Evolutionary conservation across 2,888 invertebrate genomes (phyloP).

Genomic region (Stenoptilia bipunctidactyla): DNA sequence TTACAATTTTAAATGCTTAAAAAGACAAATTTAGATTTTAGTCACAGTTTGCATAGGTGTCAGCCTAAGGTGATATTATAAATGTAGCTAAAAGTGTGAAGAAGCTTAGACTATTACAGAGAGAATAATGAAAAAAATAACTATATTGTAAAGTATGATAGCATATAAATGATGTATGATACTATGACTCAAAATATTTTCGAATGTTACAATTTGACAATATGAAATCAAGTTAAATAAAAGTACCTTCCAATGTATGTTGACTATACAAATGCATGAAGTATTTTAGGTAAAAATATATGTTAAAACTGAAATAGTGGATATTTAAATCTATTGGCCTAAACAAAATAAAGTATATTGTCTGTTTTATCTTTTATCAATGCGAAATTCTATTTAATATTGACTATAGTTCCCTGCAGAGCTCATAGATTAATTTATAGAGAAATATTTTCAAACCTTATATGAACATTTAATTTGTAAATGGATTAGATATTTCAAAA

Average conservation of each 20-base stretch:
- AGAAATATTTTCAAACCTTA: too few relatives aligned
- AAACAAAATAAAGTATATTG: constrained; percentile 22
- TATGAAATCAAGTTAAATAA: constrained; percentile 26
- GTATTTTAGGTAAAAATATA: constrained; percentile 15
- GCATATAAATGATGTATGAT: too few relatives aligned
- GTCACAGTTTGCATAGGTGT: constrained; percentile 25
- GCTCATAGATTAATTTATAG: too few relatives aligned
- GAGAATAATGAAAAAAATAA: constrained; percentile 19
- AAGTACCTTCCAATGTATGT: too few relatives aligned
- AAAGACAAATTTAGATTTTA: constrained; percentile 38
- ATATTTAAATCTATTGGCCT: constrained; percentile 20
- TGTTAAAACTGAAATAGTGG: constrained; percentile 19
- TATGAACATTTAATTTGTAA: too few relatives aligned
- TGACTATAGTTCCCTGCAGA: too few relatives aligned
- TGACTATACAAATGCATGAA: too few relatives aligned
- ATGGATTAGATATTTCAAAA: too few relatives aligned
- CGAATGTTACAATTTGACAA: constrained; percentile 50
- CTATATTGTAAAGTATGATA: constrained; percentile 21
- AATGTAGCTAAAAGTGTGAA: constrained; percentile 36
- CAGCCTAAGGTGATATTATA: constrained; percentile 49
- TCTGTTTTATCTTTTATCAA: constrained; percentile 14
- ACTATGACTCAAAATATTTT: constrained; percentile 33
- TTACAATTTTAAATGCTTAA: constrained; percentile 32
- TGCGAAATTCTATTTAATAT: too few relatives aligned
- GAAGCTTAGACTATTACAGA: constrained; percentile 13